Evolutionary conservation across 2,113 vertebrate species (phyloP).

Genomic region (Sander lucioperca): DNA sequence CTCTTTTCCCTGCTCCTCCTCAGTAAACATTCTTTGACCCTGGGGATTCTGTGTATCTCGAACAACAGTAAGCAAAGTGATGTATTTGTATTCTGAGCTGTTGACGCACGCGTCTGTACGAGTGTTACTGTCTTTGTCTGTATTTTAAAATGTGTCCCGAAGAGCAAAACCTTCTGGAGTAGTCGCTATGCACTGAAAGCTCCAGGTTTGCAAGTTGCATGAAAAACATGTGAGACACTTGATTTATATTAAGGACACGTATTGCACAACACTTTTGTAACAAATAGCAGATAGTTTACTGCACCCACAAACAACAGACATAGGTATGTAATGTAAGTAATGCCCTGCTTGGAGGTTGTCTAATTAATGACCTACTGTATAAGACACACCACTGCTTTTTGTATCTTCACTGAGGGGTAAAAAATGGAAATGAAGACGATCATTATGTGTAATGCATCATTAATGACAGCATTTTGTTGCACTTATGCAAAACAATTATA

Average conservation of each 20-base stretch:
- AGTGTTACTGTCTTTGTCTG: not conserved
- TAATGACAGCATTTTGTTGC: constrained; percentile 63
- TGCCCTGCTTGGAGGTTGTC: constrained; percentile 8
- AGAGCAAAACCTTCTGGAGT: not conserved
- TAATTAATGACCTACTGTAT: constrained; percentile 40
- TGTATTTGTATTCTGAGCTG: not conserved
- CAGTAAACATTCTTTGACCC: not conserved
- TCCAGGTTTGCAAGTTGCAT: not conserved
- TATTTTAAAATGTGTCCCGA: not conserved
- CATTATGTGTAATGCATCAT: constrained; percentile 54
- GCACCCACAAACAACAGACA: not conserved
- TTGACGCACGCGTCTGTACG: no score
- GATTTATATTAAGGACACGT: not conserved
- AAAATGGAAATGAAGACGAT: constrained; percentile 59
- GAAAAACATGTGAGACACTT: not conserved
- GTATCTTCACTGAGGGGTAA: constrained; percentile 41
- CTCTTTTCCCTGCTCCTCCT: not conserved
- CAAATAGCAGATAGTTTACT: no score
- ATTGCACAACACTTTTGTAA: not conserved
- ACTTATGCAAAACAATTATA: constrained; percentile 40
- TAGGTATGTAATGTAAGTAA: not conserved
- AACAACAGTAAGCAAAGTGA: not conserved
- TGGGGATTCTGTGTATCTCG: not conserved
- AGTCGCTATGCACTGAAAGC: not conserved
- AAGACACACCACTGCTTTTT: constrained; percentile 12